These are phyloP conservation scores for Keiferia lycopersicella DNA, from an alignment of 2,888 invertebrate species.

Conservation along the genomic window DNA sequence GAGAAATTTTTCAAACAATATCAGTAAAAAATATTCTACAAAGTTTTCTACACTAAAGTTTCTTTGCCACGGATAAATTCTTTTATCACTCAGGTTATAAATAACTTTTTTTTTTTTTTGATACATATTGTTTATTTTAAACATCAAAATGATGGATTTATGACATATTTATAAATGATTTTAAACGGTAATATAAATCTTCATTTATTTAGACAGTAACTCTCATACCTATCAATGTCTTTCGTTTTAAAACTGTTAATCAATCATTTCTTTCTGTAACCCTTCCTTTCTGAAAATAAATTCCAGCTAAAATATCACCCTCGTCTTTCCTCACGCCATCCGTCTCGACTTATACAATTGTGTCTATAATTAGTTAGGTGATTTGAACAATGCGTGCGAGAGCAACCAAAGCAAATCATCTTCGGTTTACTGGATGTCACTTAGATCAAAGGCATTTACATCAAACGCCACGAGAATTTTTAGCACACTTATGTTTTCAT, in stretches of 20 bases:
- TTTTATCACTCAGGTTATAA: neutral
- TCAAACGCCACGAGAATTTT: constrained; percentile 65
- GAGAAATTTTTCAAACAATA: neutral
- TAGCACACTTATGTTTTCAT: constrained; percentile 47
- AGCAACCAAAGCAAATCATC: constrained; percentile 66
- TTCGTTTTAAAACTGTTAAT: constrained; percentile 40
- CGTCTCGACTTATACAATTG: constrained; percentile 53
- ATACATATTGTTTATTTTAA: neutral
- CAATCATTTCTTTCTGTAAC: constrained; percentile 44
- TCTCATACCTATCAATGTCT: constrained; percentile 41
- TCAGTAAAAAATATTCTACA: neutral
- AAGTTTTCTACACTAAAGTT: neutral
- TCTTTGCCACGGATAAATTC: neutral
- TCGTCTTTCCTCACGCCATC: constrained; percentile 63
- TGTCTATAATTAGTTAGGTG: constrained; percentile 62
- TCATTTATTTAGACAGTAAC: constrained; percentile 21
- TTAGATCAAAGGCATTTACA: constrained; percentile 72
- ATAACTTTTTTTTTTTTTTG: neutral
- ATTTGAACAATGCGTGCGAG: constrained; percentile 34
- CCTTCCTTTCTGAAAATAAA: constrained; percentile 36
- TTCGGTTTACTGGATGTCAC: constrained; percentile 72
- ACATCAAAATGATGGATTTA: constrained; percentile 8
- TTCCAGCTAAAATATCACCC: constrained; percentile 38
- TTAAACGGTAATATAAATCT: constrained; percentile 19
- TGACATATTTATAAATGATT: constrained; percentile 27